A percentile compares a stretch with the other conserved stretches of the same genome.
Conservation (phyloP, 35 echinoderm and acorn worm species). For the Lytechinus variegatus region DNA sequence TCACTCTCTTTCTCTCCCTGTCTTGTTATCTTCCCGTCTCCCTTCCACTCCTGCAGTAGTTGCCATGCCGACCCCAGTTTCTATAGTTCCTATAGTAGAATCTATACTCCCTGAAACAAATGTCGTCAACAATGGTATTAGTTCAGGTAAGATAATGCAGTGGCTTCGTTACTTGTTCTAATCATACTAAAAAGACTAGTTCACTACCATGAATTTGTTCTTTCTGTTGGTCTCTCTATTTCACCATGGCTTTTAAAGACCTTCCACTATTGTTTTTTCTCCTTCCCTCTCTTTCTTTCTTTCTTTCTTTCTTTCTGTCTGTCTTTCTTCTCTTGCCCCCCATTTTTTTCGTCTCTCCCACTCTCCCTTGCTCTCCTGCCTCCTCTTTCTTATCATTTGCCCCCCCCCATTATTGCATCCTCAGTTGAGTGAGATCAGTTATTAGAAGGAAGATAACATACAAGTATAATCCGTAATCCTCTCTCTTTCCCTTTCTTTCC, state of each 20-base stretch:
- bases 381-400: not conserved
- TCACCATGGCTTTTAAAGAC: no score
- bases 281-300: not conserved
- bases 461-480: no score
- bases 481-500: not conserved
- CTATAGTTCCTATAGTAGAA: not conserved
- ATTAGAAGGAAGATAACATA: no score
- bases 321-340: not conserved
- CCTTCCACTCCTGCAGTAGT: not conserved
- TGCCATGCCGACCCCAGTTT: not conserved
- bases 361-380: not conserved
- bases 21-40: no score
- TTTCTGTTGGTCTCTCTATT: no score
- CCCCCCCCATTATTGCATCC: not conserved
- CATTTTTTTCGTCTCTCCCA: not conserved
- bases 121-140: conserved; percentile 51
- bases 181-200: no score
- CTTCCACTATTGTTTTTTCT: not conserved
- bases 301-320: not conserved
- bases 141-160: conserved; percentile 9
- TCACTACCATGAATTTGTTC: no score
- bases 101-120: conserved; percentile 23
- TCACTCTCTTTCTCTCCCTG: no score
- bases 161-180: no score
- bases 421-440: not conserved